Base-by-base conservation (phyloP, 2,888 invertebrate genomes). In the Oscheius onirici region DNA sequence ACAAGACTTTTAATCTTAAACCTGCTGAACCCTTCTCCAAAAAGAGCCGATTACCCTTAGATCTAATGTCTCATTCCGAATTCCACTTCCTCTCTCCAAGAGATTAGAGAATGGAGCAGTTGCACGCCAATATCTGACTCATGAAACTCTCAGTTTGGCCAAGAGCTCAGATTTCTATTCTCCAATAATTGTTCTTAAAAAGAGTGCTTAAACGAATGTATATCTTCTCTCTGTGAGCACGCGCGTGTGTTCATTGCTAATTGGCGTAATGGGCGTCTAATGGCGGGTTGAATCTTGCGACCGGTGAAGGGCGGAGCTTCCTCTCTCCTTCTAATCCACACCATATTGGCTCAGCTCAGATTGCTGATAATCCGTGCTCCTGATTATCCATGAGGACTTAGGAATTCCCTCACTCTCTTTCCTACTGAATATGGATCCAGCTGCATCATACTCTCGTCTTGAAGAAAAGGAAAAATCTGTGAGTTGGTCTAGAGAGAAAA, bases 181-280 rank as follows among this genome's bases (percentile, higher is more conserved):
- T 22, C 17, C n/a, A n/a, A n/a, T n/a, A n/a, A n/a, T n/a, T n/a
- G n/a, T 34, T 34, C 34, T 34, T 34, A 34, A 34, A 44, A 15
- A 2, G 17, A 49, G 10, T 49, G 1, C 20, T 49, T 15, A 17
- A 49, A 17, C 13, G 8, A 46, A 22, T 17, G 20, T 49, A 17
- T 22, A 22, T 22, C 49, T 22, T 20, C 49, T n/a, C 46, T 49
- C 17, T 20, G 17, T 49, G 17, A 15, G 15, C 20, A 17, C 20
- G 40, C 41, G 46, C 22, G 63, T 63, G 20, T 63, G 63, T 63
- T 63, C 49, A 63, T 46, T 26, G 26, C 63, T 63, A 63, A 63
- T 63, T 63, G 63, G 63, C 63, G 24, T 63, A 63, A 63, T 63
- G 49, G 63, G 63, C 63, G 63, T 63, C 63, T 63, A 63, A 63